Base-by-base conservation (phyloP, 2,888 invertebrate genomes). In the Thyatira batis region DNA sequence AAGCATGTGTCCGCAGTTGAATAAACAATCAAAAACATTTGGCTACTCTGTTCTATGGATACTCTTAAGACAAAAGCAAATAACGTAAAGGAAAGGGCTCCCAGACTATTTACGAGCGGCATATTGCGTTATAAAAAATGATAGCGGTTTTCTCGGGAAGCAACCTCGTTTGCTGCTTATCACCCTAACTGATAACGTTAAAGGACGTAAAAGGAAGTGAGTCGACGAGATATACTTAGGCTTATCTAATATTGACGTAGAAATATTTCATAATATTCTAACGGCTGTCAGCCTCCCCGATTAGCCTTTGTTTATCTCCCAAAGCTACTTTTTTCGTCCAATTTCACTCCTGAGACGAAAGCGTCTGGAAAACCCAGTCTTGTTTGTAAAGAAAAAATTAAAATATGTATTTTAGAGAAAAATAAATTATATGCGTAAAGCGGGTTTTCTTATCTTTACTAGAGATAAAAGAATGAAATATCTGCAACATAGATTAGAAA, bases 51-150 rank as follows among this genome's bases (percentile, higher is more conserved):
- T 27, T 59, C 63, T 63, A 62, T 60, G 53, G 59, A 62, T 62
- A 55, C 58, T 59, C 53, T 62, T 65, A 71, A 78, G 71, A 80
- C 78, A 79, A 78, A 75, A 76, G 76, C 73, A 72, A 76, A 79
- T 75, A 76, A 73, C 69, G 62, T 65, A 64, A 65, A 72, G 72
- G 67, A 71, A 70, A 73, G 67, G 67, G 70, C 76, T 71, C 67
- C 48, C 68, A 71, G 70, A 71, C 74, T 76, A 82, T 83, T 83
- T 84, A 82, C 79, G 80, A 79, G 66, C 69, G 72, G 78, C 82
- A 82, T 84, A 83, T 85, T 83, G 80, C 81, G 82, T 78, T 84
- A 78, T 85, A 85, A 85, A 85, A 85, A 84, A 83, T 84, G 80
- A 84, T 80, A 76, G 80, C 79, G 79, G 80, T 79, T 81, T 82